Evolutionary conservation across 2,113 vertebrate genomes (phyloP).

Genomic region (Tauraco erythrolophus): DNA sequence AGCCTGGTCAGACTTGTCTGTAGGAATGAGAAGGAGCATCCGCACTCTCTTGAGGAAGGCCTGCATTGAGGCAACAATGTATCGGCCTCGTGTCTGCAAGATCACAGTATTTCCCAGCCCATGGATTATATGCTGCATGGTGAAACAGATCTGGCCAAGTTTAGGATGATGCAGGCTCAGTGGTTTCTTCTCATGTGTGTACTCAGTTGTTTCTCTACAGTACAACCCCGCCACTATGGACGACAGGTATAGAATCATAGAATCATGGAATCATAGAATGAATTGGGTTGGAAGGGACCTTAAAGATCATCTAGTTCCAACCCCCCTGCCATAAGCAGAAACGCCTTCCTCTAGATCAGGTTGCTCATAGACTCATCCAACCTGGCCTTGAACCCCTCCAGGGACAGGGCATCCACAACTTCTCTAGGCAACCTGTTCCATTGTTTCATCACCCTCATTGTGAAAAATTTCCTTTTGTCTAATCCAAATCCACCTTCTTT

Average conservation of each 20-base stretch:
- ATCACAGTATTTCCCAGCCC: background rate
- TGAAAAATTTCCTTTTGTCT: too few relatives aligned
- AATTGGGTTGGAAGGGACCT: too few relatives aligned
- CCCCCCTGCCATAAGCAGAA: too few relatives aligned
- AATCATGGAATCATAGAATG: too few relatives aligned
- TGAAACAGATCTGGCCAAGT: background rate
- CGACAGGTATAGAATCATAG: background rate
- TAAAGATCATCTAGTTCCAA: too few relatives aligned
- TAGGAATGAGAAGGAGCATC: background rate
- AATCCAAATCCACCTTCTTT: too few relatives aligned
- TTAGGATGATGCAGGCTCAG: background rate
- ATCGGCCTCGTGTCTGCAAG: background rate
- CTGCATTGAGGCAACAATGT: background rate
- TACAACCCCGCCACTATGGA: background rate
- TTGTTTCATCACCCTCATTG: too few relatives aligned
- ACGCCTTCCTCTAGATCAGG: too few relatives aligned
- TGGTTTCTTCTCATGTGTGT: background rate
- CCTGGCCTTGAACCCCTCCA: too few relatives aligned
- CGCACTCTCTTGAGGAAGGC: background rate
- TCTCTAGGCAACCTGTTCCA: too few relatives aligned
- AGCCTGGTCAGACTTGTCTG: background rate
- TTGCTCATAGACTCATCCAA: too few relatives aligned
- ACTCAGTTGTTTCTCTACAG: background rate
- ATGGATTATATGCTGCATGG: background rate
- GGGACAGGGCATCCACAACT: too few relatives aligned